Evolutionary conservation across 2,113 vertebrate genomes (phyloP), one percentile per base, ranked within the genome.

Genomic region (Paramormyrops kingsleyae): DNA sequence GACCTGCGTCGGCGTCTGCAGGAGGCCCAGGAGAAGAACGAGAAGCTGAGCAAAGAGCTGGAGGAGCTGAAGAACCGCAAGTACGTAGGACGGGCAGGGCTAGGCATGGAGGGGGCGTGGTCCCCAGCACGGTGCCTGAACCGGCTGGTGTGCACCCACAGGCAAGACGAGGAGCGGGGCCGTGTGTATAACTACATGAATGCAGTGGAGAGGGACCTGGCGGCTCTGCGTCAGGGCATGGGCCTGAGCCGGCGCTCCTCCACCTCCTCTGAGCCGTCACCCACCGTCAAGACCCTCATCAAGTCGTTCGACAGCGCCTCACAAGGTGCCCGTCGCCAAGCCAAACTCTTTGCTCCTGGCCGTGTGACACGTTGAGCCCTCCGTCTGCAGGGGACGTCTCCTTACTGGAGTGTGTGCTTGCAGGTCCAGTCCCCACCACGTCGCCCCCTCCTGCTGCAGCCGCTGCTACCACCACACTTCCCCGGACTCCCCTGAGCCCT

Each of bases 291-390:
- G 92, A 99, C 98, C 0, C 97, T 99, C 94, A 99, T 99, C 95
- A 99, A 99, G 92, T 99, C 98, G 88, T 99, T 99, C 0, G 98
- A 99, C 95, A 99, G 96, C 85, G 98, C 98, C 77, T 99, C 98
- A 5, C 97, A 97, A 97, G 97, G 97, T 98, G 95, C 93, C 89
- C 4, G n/a, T 31, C n/a, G 10, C n/a, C 62, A 27, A 70, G 9
- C 62, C 10, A 6, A 27, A 27, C 62, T 7, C 44, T 31, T 2
- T 15, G 8, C 49, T 7, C 49, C 47, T 19, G n/a, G 8, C 7
- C 39, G 5, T 21, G 35, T 13, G 39, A 10, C 52, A 39, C 19
- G 4, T 50, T 3, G 10, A 24, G 7, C 42, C 44, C 83, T 13
- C 44, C 42, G 13, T 46, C 39, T 17, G 42, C 80, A 7, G 74